Evolutionary conservation across 1,140 invertebrate genomes (phyloP).

Genomic region (Drosophila nasuta): DNA sequence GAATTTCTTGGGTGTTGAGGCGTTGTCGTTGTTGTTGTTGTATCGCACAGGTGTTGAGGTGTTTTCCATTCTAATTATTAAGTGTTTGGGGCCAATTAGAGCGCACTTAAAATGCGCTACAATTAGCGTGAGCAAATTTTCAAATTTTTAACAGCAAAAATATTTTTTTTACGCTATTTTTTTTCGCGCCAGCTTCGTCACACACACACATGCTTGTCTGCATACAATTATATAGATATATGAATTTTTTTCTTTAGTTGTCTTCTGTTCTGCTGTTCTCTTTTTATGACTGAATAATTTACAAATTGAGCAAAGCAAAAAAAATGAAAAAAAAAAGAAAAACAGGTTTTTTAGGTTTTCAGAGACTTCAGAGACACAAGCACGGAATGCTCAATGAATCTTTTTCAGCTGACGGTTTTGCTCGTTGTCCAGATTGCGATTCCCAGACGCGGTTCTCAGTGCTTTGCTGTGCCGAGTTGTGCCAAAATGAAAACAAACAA

Average conservation of each 20-base stretch:
- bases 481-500: slow-evolving; percentile 40
- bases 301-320: slow-evolving; percentile 64
- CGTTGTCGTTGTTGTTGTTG: slow-evolving; percentile 7
- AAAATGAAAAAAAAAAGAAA: background rate
- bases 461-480: slow-evolving; percentile 17
- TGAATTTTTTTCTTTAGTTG: slow-evolving; percentile 47
- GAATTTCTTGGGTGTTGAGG: background rate
- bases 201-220: background rate
- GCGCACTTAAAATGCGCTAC: slow-evolving; percentile 58
- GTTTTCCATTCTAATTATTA: slow-evolving; percentile 56
- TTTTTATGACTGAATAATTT: slow-evolving; percentile 70
- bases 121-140: slow-evolving; percentile 43
- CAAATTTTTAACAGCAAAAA: slow-evolving; percentile 40
- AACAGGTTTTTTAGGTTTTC: slow-evolving; percentile 57
- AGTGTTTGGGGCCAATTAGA: slow-evolving; percentile 58
- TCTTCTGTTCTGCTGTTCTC: slow-evolving; percentile 25
- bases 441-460: slow-evolving; percentile 4
- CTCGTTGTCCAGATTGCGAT: slow-evolving; percentile 13
- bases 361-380: slow-evolving; percentile 12
- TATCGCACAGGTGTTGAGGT: slow-evolving; percentile 31
- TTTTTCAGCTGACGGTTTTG: slow-evolving; percentile 34
- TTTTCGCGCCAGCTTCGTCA: slow-evolving; percentile 15
- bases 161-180: slow-evolving; percentile 10
- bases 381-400: slow-evolving; percentile 68
- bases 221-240: slow-evolving; percentile 2